Evolutionary conservation across 2,888 invertebrate genomes (phyloP), one percentile per base, ranked within the genome.

Genomic region (Cheiracanthium punctorium): DNA sequence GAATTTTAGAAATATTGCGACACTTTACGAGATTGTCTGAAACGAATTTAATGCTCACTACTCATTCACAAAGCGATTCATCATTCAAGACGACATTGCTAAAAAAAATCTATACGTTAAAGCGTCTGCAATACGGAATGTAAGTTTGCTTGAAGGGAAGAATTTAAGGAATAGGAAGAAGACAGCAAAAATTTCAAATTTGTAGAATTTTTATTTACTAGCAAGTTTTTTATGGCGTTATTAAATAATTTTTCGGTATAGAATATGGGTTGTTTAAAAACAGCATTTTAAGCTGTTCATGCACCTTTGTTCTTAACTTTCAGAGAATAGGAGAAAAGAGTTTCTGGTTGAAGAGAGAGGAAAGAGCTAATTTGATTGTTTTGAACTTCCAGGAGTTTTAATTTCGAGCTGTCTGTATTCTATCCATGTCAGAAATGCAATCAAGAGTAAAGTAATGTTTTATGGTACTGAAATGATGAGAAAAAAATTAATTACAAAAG

Each of bases 11-110:
- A 48, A 48, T 48, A 17, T 48, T 48, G 48, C 48, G 8, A 48
- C 17, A 48, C 17, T 48, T 48, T 48, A 48, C 17, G 48, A 48
- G 48, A 48, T 48, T 48, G 48, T 48, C 48, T 48, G 48, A 48
- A 48, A 17, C 48, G 48, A 48, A 48, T 48, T 48, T 7, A 48
- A 48, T 48, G 48, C 48, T 48, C 48, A 48, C 48, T 48, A 48
- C 48, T 48, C 48, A 48, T 48, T 48, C 48, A 48, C 48, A 48
- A 48, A 48, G 48, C 48, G 48, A 48, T 48, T 48, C 48, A 48
- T 48, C 48, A 48, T 48, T 48, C 48, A 48, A 48, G 12, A 48
- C 8, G 48, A 48, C 48, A 48, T 48, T 48, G 37, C 12, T 37
- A 8, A 8, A 12, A 14, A 48, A 48, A 48, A 48, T 17, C 8